Evolutionary conservation across 2,113 vertebrate species (phyloP).

Genomic region (Sylvicapra grimmia): DNA sequence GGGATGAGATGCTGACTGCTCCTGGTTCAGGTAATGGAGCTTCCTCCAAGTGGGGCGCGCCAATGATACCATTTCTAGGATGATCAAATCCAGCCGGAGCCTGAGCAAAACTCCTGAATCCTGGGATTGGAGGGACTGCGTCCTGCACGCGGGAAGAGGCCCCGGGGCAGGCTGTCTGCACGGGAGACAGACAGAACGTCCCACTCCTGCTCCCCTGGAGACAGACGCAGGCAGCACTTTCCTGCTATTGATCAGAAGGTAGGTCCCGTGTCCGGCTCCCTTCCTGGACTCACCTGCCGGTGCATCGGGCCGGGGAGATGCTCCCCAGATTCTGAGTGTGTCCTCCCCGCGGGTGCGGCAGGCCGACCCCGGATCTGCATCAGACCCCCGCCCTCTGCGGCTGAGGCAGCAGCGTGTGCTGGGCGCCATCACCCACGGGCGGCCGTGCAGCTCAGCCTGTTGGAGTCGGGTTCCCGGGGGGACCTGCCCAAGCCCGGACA

Average conservation of each 20-base stretch:
- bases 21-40: not conserved
- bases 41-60: not conserved
- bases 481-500: rapidly evolving
- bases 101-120: not conserved
- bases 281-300: not conserved
- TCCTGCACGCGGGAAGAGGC: rapidly evolving
- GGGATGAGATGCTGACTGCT: not conserved
- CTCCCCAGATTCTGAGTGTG: not conserved
- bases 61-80: not conserved
- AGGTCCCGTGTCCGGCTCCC: rapidly evolving
- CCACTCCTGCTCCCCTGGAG: not conserved
- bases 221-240: rapidly evolving
- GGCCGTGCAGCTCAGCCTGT: rapidly evolving
- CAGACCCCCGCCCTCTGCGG: rapidly evolving
- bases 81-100: not conserved
- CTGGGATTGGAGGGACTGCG: not conserved
- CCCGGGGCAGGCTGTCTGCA: rapidly evolving
- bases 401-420: rapidly evolving
- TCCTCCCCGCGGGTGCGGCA: not conserved
- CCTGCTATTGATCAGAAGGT: rapidly evolving
- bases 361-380: not conserved
- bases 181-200: rapidly evolving
- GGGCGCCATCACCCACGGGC: not conserved
- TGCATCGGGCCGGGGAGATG: rapidly evolving
- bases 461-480: rapidly evolving